phyloP scores from a whole-genome alignment of 92 coral and sea anemone species.

The Epizoanthus illoricatus region DNA sequence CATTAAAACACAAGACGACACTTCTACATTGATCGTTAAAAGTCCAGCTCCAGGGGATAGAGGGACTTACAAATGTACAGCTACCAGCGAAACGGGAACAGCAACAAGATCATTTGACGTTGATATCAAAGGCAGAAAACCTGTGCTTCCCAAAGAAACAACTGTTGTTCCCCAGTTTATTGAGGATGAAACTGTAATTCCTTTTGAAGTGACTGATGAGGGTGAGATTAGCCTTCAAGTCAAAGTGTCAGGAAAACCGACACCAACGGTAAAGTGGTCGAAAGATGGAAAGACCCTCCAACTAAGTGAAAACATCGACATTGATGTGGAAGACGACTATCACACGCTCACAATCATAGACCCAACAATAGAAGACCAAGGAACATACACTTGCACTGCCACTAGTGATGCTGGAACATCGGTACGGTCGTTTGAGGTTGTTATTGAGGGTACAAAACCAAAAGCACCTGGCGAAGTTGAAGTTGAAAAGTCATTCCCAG shows the following conservation, averaged over 20 bases:
- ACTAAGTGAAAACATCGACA: slow-evolving; percentile 57
- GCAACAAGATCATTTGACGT: slow-evolving; percentile 58
- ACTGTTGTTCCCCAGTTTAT: slow-evolving; percentile 56
- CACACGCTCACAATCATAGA: slow-evolving; percentile 60
- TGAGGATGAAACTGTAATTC: slow-evolving; percentile 55
- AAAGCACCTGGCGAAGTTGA: slow-evolving; percentile 10
- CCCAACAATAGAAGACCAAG: slow-evolving; percentile 75
- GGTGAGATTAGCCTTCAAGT: slow-evolving; percentile 63
- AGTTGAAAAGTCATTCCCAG: slow-evolving; percentile 37
- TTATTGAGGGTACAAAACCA: slow-evolving; percentile 64
- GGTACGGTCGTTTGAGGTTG: slow-evolving; percentile 80
- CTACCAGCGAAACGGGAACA: slow-evolving; percentile 57
- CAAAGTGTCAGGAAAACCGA: slow-evolving; percentile 62
- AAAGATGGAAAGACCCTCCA: slow-evolving; percentile 60
- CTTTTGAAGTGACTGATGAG: slow-evolving; percentile 72
- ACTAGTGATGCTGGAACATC: slow-evolving; percentile 79
- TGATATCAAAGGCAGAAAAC: slow-evolving; percentile 50
- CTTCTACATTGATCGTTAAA: slow-evolving; percentile 50
- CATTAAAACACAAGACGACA: slow-evolving; percentile 44
- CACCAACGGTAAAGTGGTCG: slow-evolving; percentile 56
- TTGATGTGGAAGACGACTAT: slow-evolving; percentile 64
- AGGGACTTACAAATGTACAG: slow-evolving; percentile 65
- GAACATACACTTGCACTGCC: slow-evolving; percentile 82
- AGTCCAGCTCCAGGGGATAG: slow-evolving; percentile 69
- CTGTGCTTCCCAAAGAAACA: slow-evolving; percentile 25